Evolutionary conservation across 2,888 invertebrate species (phyloP), one percentile per base, ranked within the genome.

Genomic region (Leucania comma): DNA sequence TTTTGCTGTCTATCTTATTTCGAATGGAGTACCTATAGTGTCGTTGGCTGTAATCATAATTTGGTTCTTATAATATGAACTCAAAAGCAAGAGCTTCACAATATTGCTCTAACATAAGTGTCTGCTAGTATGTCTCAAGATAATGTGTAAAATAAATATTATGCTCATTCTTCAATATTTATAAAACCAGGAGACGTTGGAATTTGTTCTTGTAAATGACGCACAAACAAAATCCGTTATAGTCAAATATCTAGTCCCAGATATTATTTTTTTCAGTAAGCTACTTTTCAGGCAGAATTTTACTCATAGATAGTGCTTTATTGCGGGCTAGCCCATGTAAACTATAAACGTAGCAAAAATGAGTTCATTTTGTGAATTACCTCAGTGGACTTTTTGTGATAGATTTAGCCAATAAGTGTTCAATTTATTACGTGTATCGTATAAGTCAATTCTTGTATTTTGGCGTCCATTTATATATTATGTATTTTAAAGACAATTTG

Each of bases 401-500:
- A 95, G 94, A 92, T 93, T 93, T 95, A 95, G 95, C 95, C 95
- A 91, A 91, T 96, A 95, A 95, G 95, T 96, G 95, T 96, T 95
- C 95, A 95, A 91, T 92, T 90, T 93, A 93, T 89, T 92, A 92
- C 88, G 88, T 92, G 89, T 93, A 91, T 90, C 88, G 87, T 88
- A 82, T 93, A 93, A 92, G 95, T 95, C 93, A 95, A 94, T 94
- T 95, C 90, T 89, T 90, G 89, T 93, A 93, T 90, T 89, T 94
- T 93, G 92, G 90, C 93, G 94, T 94, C 93, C 93, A 92, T 90
- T 87, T 88, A 72, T 86, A 86, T 69, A 72, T 66, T 69, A 77
- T 81, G 29, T 80, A 75, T 84, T 83, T 71, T 68, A 75, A 84
- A 77, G 66, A 78, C 73, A 72, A 76, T 85, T 83, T 58, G 83